Percentiles rank a stretch among this genome's conserved stretches.
Evolutionary conservation across 2,888 invertebrate species (phyloP).

Genomic region (Drosophila niveifrons): DNA sequence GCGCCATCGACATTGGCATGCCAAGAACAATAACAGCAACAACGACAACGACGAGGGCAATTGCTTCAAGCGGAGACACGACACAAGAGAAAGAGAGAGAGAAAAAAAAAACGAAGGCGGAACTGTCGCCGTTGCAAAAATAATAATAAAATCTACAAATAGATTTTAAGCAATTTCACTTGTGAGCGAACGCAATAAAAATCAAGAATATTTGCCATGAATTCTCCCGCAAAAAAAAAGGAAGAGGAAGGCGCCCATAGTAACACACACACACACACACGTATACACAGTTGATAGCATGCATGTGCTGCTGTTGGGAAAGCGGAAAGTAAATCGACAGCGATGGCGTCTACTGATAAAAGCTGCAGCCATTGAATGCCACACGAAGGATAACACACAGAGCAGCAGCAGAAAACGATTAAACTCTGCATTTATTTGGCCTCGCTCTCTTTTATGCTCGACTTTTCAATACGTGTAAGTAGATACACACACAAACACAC

Average conservation of each 20-base stretch:
- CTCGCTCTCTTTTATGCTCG: conserved; percentile 19
- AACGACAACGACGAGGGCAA: conserved; percentile 24
- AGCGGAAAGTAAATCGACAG: conserved; percentile 72
- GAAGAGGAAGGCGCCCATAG: conserved; percentile 30
- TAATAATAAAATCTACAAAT: conserved; percentile 73
- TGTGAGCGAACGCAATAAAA: conserved; percentile 83
- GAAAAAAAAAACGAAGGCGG: conserved; percentile 40
- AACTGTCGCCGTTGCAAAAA: conserved; percentile 61
- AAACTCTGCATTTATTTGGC: conserved; percentile 79
- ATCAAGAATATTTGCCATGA: conserved; percentile 84
- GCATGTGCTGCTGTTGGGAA: conserved; percentile 7
- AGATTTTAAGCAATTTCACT: conserved; percentile 83
- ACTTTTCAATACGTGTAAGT: conserved; percentile 28
- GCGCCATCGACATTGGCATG: conserved; percentile 52
- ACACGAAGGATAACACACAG: conserved; percentile 57
- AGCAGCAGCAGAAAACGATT: conserved; percentile 75
- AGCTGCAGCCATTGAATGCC: conserved; percentile 71
- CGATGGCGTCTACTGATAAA: conserved; percentile 78
- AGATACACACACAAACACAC: background rate
- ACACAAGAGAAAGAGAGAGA: background rate
- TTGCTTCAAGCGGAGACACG: conserved; percentile 7
- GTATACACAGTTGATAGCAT: background rate
- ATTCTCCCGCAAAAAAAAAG: conserved; percentile 70
- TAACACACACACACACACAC: conserved; percentile 18
- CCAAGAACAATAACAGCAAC: conserved; percentile 40